phyloP scores from a whole-genome alignment of 2,113 vertebrate species.

The Galeopterus variegatus region DNA sequence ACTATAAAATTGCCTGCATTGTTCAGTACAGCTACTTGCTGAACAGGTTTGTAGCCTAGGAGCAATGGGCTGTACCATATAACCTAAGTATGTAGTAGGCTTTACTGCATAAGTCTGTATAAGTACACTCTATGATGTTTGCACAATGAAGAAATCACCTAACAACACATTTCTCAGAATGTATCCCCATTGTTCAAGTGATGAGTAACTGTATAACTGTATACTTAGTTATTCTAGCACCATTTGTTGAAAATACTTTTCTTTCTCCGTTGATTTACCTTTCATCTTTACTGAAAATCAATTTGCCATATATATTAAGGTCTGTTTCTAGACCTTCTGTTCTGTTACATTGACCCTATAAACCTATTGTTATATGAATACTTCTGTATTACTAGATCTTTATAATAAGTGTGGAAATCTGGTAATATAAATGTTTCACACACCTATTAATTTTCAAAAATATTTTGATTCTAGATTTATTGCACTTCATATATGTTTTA shows the following conservation, averaged over 20 bases:
- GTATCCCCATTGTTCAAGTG: too few species aligned
- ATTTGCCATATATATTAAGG: neutral
- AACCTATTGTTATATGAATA: neutral
- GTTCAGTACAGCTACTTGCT: too few species aligned
- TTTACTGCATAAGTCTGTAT: too few species aligned
- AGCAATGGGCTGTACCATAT: too few species aligned
- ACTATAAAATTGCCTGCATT: too few species aligned
- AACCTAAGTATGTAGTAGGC: too few species aligned
- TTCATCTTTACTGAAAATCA: constrained; percentile 13
- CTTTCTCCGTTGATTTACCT: neutral
- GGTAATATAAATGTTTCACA: neutral
- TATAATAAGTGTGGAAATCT: constrained; percentile 2
- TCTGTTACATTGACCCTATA: neutral
- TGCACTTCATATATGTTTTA: constrained; percentile 51
- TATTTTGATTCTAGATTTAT: neutral
- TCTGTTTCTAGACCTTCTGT: constrained; percentile 27
- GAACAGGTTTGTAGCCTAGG: too few species aligned
- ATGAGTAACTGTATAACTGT: too few species aligned
- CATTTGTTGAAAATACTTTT: neutral
- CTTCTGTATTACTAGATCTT: neutral
- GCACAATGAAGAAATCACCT: too few species aligned
- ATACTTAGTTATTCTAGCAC: neutral
- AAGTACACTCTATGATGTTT: too few species aligned
- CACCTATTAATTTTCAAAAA: neutral
- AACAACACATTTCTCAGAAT: too few species aligned